Percentiles rank a stretch among this genome's conserved stretches.
Conservation (phyloP, 2,113 vertebrate species). For the Hymenochirus boettgeri region DNA sequence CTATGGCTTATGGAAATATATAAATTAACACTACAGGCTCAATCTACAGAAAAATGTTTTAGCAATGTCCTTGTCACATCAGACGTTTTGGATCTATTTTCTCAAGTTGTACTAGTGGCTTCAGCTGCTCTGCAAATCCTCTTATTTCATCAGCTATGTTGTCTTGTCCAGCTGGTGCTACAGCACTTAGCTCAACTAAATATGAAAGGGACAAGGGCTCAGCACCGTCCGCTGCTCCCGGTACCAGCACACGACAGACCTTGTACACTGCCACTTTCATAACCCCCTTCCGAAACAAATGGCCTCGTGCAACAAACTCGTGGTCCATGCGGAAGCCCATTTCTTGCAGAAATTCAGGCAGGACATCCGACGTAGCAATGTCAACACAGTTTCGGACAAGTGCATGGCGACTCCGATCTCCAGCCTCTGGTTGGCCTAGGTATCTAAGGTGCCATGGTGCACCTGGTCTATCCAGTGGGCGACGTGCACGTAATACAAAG, state of each 20-base stretch:
- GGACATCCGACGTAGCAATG: constrained; percentile 86
- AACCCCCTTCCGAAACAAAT: constrained; percentile 87
- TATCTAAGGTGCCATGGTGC: constrained; percentile 92
- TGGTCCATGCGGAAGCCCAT: constrained; percentile 99
- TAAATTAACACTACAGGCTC: no score
- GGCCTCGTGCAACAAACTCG: constrained; percentile 89
- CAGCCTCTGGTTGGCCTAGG: constrained; percentile 90
- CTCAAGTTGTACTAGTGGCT: constrained; percentile 90
- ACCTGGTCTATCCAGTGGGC: constrained; percentile 76
- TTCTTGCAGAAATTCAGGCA: constrained; percentile 89
- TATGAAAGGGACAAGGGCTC: constrained; percentile 90
- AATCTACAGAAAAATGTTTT: no score
- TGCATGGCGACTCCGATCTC: constrained; percentile 87
- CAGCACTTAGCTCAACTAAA: constrained; percentile 63
- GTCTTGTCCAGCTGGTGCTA: constrained; percentile 74
- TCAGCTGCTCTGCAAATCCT: constrained; percentile 92
- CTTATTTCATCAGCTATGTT: constrained; percentile 89
- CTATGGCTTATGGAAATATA: no score
- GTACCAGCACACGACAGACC: constrained; percentile 85
- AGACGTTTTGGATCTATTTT: constrained; percentile 87
- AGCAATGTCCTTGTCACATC: no score
- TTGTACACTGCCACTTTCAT: constrained; percentile 96
- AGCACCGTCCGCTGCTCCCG: constrained; percentile 86
- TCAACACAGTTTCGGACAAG: constrained; percentile 93
- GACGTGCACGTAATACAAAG: constrained; percentile 87